Base-by-base conservation (phyloP, 1,140 invertebrate species). In the Dendroctonus ponderosae region DNA sequence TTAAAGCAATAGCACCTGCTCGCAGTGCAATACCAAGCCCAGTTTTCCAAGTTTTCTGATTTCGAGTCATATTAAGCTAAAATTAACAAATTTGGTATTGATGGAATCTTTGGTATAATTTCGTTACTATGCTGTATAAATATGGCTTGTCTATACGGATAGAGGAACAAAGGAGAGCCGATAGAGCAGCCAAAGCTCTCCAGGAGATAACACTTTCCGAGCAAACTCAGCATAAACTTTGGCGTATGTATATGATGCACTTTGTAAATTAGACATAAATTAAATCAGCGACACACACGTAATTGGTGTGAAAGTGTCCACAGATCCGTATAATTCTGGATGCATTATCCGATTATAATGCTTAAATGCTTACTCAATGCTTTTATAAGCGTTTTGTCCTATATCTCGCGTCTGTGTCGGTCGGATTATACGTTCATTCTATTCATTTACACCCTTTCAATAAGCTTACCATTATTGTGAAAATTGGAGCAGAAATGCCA, bases 281-380 rank as follows among this genome's bases (percentile, higher is more conserved):
- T 66, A 53, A 66, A 66, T 60, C 64, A 66, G 64, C 64, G 62
- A 65, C 62, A 65, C 62, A 65, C 57, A 63, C 51, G 58, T 67
- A 67, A 67, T 67, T 67, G 66, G 66, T 62, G 58, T 67, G 59
- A 67, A 67, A 67, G 59, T 56, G 66, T 62, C 58, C 66, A 67
- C 43, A 62, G 58, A 62, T 60, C 58, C 66, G 66, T 62, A 62
- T 67, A 67, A 67, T 62, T 62, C 57, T 60, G 56, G 51, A 67
- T 67, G 65, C 57, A 67, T 67, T 61, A 67, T 61, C 50, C 59
- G 66, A 67, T 67, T 67, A 67, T 67, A 52, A 62, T 67, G 66
- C 58, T 67, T 67, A 67, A 67, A 62, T 67, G 66, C 66, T 67
- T 67, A 67, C 60, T 62, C 51, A 54, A 67, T 67, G 66, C 58